Evolutionary conservation across 2,888 invertebrate species (phyloP), one percentile per base, ranked within the genome.

Genomic region (Eubasilissa splendida): DNA sequence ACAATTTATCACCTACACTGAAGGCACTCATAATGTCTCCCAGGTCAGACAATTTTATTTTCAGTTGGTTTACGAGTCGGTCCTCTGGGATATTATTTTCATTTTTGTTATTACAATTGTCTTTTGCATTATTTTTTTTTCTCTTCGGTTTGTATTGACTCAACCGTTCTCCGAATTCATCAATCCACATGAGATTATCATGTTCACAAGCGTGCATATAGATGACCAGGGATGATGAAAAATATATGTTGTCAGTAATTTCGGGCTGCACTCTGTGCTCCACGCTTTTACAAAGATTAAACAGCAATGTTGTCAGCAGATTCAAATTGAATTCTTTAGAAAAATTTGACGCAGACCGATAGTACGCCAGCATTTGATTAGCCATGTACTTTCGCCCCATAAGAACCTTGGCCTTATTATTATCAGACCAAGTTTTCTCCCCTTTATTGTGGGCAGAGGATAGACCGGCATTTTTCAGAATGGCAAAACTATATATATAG

Each of bases 131-230:
- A 68, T 10, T 50, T 68, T 52, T 22, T 22, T 22, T 22, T 22
- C 22, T 58, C 14, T 73, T 73, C 0, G n/a, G 12, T n/a, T 73
- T 73, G 58, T 56, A 33, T 54, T 71, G 54, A 5, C 56, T 56
- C 33, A 73, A 56, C 31, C 33, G 33, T n/a, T 73, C 56, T 14
- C 33, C 33, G 5, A 73, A 73, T 31, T 56, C 58, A 58, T 56
- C 71, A 3, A 73, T 73, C 71, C 71, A 58, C 9, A 33, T 73
- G 31, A 73, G 54, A 4, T 31, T 73, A 5, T 33, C 56, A 12
- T 33, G 33, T 4, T 73, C 71, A 12, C 14, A 33, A 7, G 50
- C 12, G 7, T n/a, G n/a, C 3, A 73, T 73, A 33, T n/a, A 3
- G 12, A 11, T 12, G n/a, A 73, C n/a, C 56, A 56, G 22, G 5